phyloP scores from a whole-genome alignment of 2,113 vertebrate species.

The Entelurus aequoreus region DNA sequence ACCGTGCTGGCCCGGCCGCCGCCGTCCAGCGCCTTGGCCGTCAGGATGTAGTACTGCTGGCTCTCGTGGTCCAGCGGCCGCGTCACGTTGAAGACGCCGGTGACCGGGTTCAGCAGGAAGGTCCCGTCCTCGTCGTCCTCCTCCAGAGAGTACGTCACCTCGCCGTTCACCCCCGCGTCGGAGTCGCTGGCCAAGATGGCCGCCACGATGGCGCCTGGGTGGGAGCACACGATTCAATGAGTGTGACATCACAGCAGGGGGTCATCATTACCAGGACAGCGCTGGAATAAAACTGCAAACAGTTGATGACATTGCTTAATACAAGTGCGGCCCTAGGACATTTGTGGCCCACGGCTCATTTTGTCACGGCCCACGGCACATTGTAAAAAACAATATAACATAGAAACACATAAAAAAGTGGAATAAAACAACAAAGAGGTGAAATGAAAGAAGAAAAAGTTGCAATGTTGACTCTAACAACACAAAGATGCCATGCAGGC shows the following conservation, averaged over 20 bases:
- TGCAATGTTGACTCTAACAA: too few relatives aligned
- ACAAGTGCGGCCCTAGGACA: not conserved
- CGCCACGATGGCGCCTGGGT: constrained; percentile 89
- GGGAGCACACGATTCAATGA: constrained; percentile 7
- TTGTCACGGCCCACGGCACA: too few relatives aligned
- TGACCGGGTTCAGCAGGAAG: constrained; percentile 90
- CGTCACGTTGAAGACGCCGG: constrained; percentile 93
- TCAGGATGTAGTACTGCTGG: constrained; percentile 88
- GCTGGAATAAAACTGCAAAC: too few relatives aligned
- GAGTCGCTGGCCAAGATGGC: constrained; percentile 90
- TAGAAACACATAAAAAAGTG: too few relatives aligned
- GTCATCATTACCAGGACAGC: not conserved
- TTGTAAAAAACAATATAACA: too few relatives aligned
- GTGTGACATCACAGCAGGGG: constrained; percentile 28
- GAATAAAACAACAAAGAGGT: too few relatives aligned
- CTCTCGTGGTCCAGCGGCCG: constrained; percentile 82
- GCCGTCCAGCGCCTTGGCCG: constrained; percentile 80
- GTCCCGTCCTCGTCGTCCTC: constrained; percentile 86
- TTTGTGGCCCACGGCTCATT: too few relatives aligned
- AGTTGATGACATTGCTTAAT: constrained; percentile 1
- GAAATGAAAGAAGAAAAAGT: too few relatives aligned
- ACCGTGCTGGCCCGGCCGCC: constrained; percentile 80
- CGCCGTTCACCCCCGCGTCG: constrained; percentile 87
- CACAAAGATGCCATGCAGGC: too few relatives aligned
- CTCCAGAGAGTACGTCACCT: constrained; percentile 88